phyloP scores from a whole-genome alignment of 1,140 invertebrate species.

The Phenacoccus solenopsis region DNA sequence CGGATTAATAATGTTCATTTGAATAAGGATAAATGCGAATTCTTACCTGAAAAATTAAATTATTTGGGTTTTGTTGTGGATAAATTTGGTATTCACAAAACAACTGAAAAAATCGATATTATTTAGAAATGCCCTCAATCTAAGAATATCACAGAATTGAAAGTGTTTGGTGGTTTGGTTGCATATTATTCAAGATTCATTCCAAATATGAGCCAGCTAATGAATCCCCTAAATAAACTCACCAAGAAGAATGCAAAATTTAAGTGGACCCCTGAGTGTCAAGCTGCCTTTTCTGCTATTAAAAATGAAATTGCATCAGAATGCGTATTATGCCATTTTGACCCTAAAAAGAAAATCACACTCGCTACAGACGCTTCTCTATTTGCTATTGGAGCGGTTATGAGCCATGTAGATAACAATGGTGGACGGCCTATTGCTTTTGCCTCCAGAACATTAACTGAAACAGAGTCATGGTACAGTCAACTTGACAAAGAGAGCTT shows the following conservation, averaged over 20 bases:
- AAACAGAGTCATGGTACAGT: constrained; percentile 30
- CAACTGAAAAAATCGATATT: constrained; percentile 25
- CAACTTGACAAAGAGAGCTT: constrained; percentile 38
- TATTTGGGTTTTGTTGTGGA: constrained; percentile 27
- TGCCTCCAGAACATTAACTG: constrained; percentile 34
- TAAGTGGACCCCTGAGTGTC: constrained; percentile 28
- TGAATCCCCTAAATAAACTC: constrained; percentile 24
- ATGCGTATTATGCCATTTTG: background rate
- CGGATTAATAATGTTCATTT: too few species aligned
- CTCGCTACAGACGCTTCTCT: constrained; percentile 38
- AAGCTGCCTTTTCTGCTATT: constrained; percentile 31
- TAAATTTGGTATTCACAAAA: constrained; percentile 25
- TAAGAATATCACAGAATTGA: constrained; percentile 27
- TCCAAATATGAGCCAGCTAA: constrained; percentile 19
- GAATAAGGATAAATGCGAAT: constrained; percentile 21
- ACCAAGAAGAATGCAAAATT: constrained; percentile 30
- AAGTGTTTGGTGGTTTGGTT: constrained; percentile 30
- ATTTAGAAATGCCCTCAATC: constrained; percentile 22
- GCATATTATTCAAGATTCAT: constrained; percentile 32
- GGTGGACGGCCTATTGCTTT: constrained; percentile 35
- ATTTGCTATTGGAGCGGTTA: constrained; percentile 37
- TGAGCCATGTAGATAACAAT: constrained; percentile 35
- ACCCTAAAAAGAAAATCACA: constrained; percentile 29
- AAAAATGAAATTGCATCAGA: background rate
- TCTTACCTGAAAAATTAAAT: constrained; percentile 19